Conservation (phyloP, 2,113 vertebrate genomes). For the Pyrgilauda ruficollis region DNA sequence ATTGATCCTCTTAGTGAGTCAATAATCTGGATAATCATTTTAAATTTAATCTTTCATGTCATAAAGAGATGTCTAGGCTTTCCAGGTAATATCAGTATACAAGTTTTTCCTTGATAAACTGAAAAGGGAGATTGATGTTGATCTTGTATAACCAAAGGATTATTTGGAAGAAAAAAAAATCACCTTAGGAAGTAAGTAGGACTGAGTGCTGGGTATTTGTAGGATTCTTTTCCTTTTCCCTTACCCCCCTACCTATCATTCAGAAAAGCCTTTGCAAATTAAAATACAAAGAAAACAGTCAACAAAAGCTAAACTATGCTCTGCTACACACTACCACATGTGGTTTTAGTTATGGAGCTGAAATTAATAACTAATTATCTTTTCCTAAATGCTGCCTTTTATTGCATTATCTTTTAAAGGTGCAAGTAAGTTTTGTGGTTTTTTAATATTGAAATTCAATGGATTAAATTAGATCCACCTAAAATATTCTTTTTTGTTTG, state of each 20-base stretch:
- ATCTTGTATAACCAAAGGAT: not conserved
- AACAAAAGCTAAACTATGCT: not conserved
- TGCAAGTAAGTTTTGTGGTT: not conserved
- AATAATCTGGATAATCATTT: slow-evolving; percentile 57
- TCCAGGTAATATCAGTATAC: not conserved
- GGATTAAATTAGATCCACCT: not conserved
- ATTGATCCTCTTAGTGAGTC: slow-evolving; percentile 50
- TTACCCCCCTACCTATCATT: not conserved
- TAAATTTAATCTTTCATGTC: slow-evolving; percentile 47
- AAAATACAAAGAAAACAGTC: not conserved
- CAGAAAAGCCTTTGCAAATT: not conserved
- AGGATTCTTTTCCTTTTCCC: not conserved
- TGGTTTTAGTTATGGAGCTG: not conserved
- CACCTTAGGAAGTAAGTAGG: not conserved
- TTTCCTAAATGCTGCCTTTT: not conserved
- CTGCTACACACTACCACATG: not conserved
- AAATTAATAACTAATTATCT: not conserved
- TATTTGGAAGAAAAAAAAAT: not conserved
- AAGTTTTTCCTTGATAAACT: slow-evolving; percentile 16
- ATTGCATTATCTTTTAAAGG: not conserved
- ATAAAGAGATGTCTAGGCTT: slow-evolving; percentile 1
- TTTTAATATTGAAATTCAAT: not conserved
- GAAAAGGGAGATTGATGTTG: not conserved
- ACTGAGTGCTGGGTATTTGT: not conserved
- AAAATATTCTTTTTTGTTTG: not conserved